phyloP scores from a whole-genome alignment of 2,888 invertebrate genomes.

The Campaea margaritaria region DNA sequence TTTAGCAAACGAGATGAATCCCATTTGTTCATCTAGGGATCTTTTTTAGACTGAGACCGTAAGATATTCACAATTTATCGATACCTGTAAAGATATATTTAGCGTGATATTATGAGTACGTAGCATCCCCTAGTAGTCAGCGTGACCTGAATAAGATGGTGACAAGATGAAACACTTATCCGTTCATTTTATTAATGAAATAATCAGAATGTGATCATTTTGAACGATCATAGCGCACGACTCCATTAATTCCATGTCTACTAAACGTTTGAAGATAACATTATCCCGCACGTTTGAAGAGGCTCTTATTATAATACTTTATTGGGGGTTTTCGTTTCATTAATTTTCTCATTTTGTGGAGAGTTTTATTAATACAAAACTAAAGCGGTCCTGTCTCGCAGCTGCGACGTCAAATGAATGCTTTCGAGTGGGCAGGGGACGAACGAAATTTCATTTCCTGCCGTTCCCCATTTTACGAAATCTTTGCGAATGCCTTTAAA shows the following conservation, averaged over 20 bases:
- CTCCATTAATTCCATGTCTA: conserved; percentile 4
- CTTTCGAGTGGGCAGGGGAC: conserved; percentile 47
- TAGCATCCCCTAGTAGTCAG: conserved; percentile 6
- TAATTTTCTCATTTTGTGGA: conserved; percentile 38
- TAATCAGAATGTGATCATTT: conserved; percentile 1
- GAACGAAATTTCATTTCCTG: conserved; percentile 63
- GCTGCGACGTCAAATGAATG: conserved; percentile 52
- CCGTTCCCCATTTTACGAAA: conserved; percentile 52
- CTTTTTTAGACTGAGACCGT: too few species aligned
- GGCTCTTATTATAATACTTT: conserved; percentile 19
- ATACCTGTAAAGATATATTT: not conserved
- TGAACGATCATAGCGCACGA: conserved; percentile 1
- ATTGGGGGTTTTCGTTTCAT: conserved; percentile 29
- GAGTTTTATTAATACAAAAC: conserved; percentile 51
- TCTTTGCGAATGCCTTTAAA: conserved; percentile 38
- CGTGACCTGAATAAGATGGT: conserved; percentile 16
- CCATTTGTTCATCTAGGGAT: too few species aligned
- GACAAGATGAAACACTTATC: conserved; percentile 1
- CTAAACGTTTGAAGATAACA: conserved; percentile 9
- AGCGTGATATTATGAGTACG: not conserved
- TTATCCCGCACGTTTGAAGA: conserved; percentile 15
- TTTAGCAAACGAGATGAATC: too few species aligned
- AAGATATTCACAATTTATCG: not conserved
- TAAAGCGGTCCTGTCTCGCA: conserved; percentile 45
- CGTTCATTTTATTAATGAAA: conserved; percentile 7